phyloP scores from a whole-genome alignment of 1,140 invertebrate genomes.

The Bombus superbus region DNA sequence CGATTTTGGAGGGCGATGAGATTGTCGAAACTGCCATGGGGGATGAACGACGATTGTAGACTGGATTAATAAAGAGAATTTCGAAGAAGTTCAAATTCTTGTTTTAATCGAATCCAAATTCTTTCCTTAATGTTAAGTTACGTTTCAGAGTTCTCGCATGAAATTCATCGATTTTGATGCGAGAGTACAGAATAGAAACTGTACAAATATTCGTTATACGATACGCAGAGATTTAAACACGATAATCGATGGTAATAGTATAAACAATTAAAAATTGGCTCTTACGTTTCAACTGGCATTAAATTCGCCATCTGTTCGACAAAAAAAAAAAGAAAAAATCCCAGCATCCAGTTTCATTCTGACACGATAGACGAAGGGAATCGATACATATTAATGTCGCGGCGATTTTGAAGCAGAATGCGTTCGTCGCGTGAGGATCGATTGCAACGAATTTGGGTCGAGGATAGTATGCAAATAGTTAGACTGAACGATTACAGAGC shows the following conservation, averaged over 20 bases:
- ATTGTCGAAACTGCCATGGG: constrained; percentile 12
- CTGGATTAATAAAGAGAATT: constrained; percentile 17
- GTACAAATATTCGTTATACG: neutral
- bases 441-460: constrained; percentile 34
- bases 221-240: neutral
- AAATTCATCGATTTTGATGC: too few species aligned
- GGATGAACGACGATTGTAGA: neutral
- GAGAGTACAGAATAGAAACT: too few species aligned
- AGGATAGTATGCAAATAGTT: constrained; percentile 31
- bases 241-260: neutral
- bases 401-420: neutral
- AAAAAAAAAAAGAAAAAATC: neutral
- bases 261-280: neutral
- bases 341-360: neutral
- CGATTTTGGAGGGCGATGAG: neutral
- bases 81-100: neutral
- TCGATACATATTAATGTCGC: constrained; percentile 34
- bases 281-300: neutral
- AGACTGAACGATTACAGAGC: neutral
- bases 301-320: neutral
- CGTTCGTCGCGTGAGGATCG: constrained; percentile 6
- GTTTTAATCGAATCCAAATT: neutral
- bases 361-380: neutral
- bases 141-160: neutral
- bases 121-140: too few species aligned